phyloP scores from a whole-genome alignment of 2,113 vertebrate genomes.

The Neolamprologus sp. region DNA sequence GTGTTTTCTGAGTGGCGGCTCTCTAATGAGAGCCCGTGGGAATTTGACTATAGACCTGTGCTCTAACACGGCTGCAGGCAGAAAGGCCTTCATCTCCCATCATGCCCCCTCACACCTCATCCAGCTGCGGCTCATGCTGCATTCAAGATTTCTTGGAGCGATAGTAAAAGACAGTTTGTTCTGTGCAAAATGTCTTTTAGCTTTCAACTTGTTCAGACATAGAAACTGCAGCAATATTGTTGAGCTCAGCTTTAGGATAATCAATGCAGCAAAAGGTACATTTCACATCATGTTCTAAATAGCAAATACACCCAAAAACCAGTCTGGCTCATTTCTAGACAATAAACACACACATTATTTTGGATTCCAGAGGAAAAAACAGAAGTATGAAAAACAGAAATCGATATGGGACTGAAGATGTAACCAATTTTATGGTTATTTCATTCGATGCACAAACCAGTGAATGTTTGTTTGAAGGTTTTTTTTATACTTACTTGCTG shows the following conservation, averaged over 20 bases:
- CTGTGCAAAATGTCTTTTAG: neutral
- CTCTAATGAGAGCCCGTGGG: constrained; percentile 60
- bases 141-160: neutral
- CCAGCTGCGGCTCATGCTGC: constrained; percentile 38
- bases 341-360: neutral
- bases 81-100: constrained; percentile 38
- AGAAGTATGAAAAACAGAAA: neutral
- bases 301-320: neutral
- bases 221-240: neutral
- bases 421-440: neutral
- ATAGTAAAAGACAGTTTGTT: constrained; percentile 3
- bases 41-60: constrained; percentile 18
- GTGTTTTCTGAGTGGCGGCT: constrained; percentile 55
- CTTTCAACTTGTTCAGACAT: neutral
- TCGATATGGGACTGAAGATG: neutral
- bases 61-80: constrained; percentile 27
- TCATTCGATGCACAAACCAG: neutral
- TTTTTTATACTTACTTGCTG: neutral
- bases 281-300: neutral
- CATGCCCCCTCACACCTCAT: neutral
- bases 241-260: neutral
- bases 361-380: neutral
- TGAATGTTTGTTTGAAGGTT: neutral
- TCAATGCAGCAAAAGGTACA: neutral
- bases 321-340: neutral